Base-by-base conservation (phyloP, 1,140 invertebrate genomes). In the Bombus balteatus region DNA sequence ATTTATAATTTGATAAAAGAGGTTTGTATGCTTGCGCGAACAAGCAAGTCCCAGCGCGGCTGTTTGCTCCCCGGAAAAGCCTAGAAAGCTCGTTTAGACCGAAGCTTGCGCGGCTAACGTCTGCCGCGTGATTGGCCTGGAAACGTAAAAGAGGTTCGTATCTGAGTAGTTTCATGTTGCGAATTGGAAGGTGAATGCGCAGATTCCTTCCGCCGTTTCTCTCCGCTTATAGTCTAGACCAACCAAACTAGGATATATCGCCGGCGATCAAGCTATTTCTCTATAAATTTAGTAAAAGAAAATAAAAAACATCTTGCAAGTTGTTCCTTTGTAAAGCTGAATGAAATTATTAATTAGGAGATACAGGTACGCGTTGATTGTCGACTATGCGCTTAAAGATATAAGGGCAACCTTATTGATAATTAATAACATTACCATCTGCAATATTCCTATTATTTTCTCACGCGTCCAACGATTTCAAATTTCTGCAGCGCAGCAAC, bases 161-260 rank as follows among this genome's bases (percentile, higher is more conserved):
- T 28, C 3, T 0, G 12, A 76, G 81, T 65, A 75, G 81, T 89
- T 87, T 87, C 87, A 74, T 83, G 88, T 87, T 73, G 83, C 84
- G 81, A 88, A 89, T 88, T 87, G 87, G 43, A 83, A 65, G 59
- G 65, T 53, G 72, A 53, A 78, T 66, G 59, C 25, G 68, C 53
- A 13, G 34, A 81, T 34, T 37, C 1, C 79, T 41, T 59, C 8
- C 37, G 37, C 18, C 8, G 62, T 12, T 32, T 41, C 59, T 41
- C 25, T 25, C n/a, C 3, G 57, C 28, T 6, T 10, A 3, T 9
- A 18, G 32, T 3, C 47, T 8, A 8, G 18, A 53, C 47, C 18
- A 53, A 53, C 47, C 18, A 6, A 53, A 53, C 47, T 53, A 37
- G 12, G 32, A 37, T 34, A 15, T 12, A n/a, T 18, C 6, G 25